Conservation (phyloP, 2,797 vertebrate genomes). For the Sebastolobus altivelis region DNA sequence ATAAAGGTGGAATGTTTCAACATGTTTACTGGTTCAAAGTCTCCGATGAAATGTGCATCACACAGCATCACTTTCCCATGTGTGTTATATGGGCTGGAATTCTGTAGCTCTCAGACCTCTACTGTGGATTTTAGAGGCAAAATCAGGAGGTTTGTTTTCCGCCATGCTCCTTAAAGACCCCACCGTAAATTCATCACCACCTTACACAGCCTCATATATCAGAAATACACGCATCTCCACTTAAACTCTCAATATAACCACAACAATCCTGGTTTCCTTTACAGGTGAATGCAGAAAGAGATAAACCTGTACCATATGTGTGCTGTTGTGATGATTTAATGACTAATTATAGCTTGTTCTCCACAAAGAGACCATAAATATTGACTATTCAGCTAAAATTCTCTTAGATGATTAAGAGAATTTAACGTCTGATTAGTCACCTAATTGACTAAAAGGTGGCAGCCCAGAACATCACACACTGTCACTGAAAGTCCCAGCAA, state of each 20-base stretch:
- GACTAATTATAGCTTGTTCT: background rate
- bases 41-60: background rate
- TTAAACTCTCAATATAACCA: background rate
- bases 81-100: background rate
- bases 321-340: slow-evolving; percentile 19
- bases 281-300: background rate
- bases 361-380: slow-evolving; percentile 37
- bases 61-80: background rate
- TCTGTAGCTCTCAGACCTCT: background rate
- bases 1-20: background rate
- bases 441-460: slow-evolving; percentile 34
- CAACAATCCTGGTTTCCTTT: background rate
- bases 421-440: slow-evolving; percentile 38
- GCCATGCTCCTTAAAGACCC: background rate
- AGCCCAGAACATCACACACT: slow-evolving; percentile 16
- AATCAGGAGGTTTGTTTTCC: background rate
- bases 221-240: background rate
- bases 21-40: background rate
- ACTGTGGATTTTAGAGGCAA: background rate
- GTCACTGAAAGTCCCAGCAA: background rate
- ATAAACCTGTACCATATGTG: background rate
- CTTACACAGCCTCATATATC: background rate
- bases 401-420: background rate
- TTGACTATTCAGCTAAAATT: slow-evolving; percentile 30
- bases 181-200: background rate